phyloP scores from a whole-genome alignment of 2,888 invertebrate genomes.

The Scaptomyza caliginosa region DNA sequence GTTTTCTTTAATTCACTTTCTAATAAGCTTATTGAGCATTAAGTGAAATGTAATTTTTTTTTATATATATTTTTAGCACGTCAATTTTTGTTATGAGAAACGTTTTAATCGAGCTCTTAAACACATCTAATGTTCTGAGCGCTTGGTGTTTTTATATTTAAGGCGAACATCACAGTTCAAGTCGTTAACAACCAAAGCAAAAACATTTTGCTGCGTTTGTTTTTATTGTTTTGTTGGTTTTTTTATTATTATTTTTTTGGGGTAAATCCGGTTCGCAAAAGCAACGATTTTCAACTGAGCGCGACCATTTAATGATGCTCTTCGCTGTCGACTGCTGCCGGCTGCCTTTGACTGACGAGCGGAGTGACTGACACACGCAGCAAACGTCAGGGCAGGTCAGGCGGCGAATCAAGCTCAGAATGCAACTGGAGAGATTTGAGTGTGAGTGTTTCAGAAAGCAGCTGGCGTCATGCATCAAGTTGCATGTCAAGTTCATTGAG shows the following conservation, averaged over 20 bases:
- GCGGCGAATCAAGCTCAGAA: conserved; percentile 14
- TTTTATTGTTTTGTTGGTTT: conserved; percentile 10
- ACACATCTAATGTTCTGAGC: conserved; percentile 73
- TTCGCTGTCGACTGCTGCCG: conserved; percentile 7
- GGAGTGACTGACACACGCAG: conserved; percentile 58
- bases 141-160: conserved; percentile 72
- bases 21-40: background rate
- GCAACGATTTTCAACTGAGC: conserved; percentile 57
- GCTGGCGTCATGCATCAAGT: conserved; percentile 29
- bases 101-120: conserved; percentile 66
- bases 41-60: background rate
- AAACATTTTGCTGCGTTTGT: conserved; percentile 16
- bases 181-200: conserved; percentile 26
- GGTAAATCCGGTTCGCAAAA: conserved; percentile 67
- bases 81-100: conserved; percentile 13
- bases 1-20: conserved; percentile 7
- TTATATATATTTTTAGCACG: background rate
- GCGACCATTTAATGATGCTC: conserved; percentile 20
- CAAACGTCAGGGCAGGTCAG: conserved; percentile 60
- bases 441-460: conserved; percentile 18
- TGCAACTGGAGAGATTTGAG: conserved; percentile 4
- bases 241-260: conserved; percentile 35
- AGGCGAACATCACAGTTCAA: conserved; percentile 47
- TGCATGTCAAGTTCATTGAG: conserved; percentile 58
- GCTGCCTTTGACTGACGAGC: conserved; percentile 47